Evolutionary conservation across 2,113 vertebrate species (phyloP).

Genomic region (Hucho hucho): DNA sequence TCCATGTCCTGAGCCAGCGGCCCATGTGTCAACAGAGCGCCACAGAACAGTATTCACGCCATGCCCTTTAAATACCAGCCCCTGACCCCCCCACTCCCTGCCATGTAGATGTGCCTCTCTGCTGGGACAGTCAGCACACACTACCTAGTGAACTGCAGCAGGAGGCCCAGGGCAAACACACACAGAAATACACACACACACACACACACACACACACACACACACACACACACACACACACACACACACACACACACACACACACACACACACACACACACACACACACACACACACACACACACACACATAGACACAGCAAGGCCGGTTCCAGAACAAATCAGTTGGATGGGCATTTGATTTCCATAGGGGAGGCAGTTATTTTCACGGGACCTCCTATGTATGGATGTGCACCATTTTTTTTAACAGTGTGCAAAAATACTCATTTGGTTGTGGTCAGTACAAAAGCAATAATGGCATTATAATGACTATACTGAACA

Average conservation of each 20-base stretch:
- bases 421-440: too few species aligned
- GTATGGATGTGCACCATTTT: too few species aligned
- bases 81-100: background rate
- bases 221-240: background rate
- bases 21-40: background rate
- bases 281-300: background rate
- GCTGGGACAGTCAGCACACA: background rate
- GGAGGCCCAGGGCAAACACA: slow-evolving; percentile 40
- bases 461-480: too few species aligned
- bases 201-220: background rate
- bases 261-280: slow-evolving; percentile 1
- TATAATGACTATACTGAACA: too few species aligned
- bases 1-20: background rate
- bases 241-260: background rate
- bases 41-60: background rate
- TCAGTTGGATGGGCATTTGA: too few species aligned
- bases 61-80: slow-evolving; percentile 9
- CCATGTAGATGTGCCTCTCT: background rate
- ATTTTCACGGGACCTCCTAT: too few species aligned
- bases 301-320: too few species aligned
- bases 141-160: background rate
- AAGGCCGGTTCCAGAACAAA: too few species aligned
- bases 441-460: too few species aligned
- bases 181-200: background rate
- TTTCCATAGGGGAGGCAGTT: too few species aligned